Base-by-base conservation (phyloP, 2,797 vertebrate species). In the Sebastes taczanowskii region DNA sequence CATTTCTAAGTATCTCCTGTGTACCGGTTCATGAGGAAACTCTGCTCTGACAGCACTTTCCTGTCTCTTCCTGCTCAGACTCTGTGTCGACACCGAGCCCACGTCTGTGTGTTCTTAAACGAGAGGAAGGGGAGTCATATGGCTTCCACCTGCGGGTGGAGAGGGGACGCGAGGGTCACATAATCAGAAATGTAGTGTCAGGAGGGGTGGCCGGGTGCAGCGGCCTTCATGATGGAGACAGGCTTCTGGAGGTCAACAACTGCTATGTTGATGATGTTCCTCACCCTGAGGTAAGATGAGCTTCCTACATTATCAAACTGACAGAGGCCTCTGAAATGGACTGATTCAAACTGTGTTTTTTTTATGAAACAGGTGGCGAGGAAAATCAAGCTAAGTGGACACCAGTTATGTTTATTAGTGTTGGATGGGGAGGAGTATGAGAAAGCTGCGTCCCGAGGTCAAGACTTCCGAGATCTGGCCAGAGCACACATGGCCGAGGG, bases 221-320 rank as follows among this genome's bases (percentile, higher is more conserved):
- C 23, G 97, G 97, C 16, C 95, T 99, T 61, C 95, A 74, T 72
- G 95, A 96, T 0, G 97, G 97, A 30, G 98, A 99, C 91, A 91
- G 95, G 23, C 94, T 99, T 52, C 94, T 99, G 35, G 97, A 97
- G 70, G 96, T 99, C 91, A 99, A 99, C 52, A 94, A 93, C 67
- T 89, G 90, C 14, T 95, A 92, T 0, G 96, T 99, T 67, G 96
- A 97, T 35, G 84, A 95, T 83, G 78, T 88, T 82, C 93, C 95
- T 72, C 96, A 97, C 82, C 20, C 22, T 25, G 91, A 94, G 71
- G 93, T 93, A 71, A 46, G 74, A 70, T 11, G 5, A 78, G 16
- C 18, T 25, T 22, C 13, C 4, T 13, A 9, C 14, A 60, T 71
- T 11, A 64, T 65, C 10, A 22, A 56, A 30, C 22, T 23, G 0